These are phyloP conservation scores for Drosophila maculinotata DNA, from an alignment of 2,888 invertebrate genomes.

Conservation along the genomic window DNA sequence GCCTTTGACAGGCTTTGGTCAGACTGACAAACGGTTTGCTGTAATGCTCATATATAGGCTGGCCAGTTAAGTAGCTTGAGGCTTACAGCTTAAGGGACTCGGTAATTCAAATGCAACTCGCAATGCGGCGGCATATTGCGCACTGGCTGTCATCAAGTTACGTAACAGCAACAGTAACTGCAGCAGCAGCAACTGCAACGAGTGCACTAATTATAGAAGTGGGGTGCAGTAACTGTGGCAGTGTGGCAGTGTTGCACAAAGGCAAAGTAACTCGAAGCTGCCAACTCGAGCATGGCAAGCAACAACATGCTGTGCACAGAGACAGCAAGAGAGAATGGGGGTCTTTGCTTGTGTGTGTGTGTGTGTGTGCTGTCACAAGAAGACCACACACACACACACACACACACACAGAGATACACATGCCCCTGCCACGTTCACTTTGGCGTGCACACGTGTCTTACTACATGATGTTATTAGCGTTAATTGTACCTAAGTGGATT, in stretches of 20 bases:
- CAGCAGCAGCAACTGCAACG: neutral
- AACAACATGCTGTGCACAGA: conserved; percentile 2
- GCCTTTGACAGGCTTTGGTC: neutral
- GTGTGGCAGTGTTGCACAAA: conserved; percentile 6
- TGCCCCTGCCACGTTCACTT: neutral
- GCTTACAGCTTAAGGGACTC: neutral
- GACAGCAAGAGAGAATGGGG: neutral
- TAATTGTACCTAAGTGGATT: conserved; percentile 73
- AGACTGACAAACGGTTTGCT: too few species aligned
- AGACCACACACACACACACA: neutral
- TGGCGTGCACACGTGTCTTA: conserved; percentile 41
- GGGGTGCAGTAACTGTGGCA: neutral
- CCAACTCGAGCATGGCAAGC: conserved; percentile 8
- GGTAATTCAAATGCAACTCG: conserved; percentile 10
- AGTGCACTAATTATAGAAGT: conserved; percentile 1
- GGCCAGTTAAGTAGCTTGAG: neutral
- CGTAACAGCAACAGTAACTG: neutral
- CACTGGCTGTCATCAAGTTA: neutral
- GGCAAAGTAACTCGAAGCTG: conserved; percentile 23
- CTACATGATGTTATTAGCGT: conserved; percentile 68
- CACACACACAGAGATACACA: too few species aligned
- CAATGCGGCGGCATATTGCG: conserved; percentile 1
- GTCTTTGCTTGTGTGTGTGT: neutral
- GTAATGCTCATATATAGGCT: too few species aligned
- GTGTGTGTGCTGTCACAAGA: too few species aligned